Percentiles rank a stretch among this genome's conserved stretches.
phyloP scores from a whole-genome alignment of 2,113 vertebrate genomes.

The Lepisosteus oculatus region DNA sequence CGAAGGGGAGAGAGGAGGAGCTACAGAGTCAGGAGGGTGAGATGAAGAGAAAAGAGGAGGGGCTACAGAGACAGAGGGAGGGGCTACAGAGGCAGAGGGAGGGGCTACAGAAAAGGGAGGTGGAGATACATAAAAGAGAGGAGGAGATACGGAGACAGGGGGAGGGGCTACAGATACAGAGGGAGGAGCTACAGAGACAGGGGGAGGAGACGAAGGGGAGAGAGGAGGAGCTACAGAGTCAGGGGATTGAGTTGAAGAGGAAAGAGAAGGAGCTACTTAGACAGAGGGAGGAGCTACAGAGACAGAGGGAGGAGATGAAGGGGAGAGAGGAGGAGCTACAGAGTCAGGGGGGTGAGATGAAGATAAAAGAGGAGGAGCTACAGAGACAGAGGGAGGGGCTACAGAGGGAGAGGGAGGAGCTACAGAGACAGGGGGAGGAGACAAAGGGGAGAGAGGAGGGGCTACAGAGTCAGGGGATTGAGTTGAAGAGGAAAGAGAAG shows the following conservation, averaged over 20 bases:
- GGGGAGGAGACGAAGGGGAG: constrained; percentile 72
- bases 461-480: constrained; percentile 73
- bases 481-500: constrained; percentile 66
- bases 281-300: constrained; percentile 38
- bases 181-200: constrained; percentile 62
- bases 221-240: constrained; percentile 71
- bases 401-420: neutral
- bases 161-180: constrained; percentile 69
- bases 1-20: constrained; percentile 77
- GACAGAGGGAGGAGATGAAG: neutral
- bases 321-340: neutral
- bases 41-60: constrained; percentile 16
- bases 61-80: neutral
- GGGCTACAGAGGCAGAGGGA: neutral
- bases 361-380: neutral
- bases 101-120: neutral
- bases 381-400: neutral
- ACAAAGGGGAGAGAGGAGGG: constrained; percentile 68
- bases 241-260: too few species aligned
- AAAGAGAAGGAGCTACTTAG: constrained; percentile 77
- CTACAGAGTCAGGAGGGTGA: too few species aligned
- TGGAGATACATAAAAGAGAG: neutral
- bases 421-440: constrained; percentile 60
- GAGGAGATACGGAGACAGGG: constrained; percentile 74
- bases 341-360: neutral